Evolutionary conservation across 2,113 vertebrate species (phyloP).

Genomic region (Tupaia chinensis): DNA sequence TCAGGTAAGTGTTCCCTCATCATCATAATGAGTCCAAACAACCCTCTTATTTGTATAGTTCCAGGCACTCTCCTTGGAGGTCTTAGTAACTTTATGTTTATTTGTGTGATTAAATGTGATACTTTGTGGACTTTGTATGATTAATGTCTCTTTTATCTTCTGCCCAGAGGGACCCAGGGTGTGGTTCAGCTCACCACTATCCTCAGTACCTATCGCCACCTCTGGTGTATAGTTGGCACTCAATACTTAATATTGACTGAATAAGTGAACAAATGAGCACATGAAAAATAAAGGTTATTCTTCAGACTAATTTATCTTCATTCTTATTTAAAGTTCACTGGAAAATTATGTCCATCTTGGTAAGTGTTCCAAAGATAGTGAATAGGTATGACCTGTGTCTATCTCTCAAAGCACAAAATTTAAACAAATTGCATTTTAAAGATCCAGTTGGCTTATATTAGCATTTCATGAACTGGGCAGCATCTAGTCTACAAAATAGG

Average conservation of each 20-base stretch:
- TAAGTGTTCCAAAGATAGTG: not conserved
- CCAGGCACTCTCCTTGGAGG: not conserved
- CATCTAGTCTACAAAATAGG: too few relatives aligned
- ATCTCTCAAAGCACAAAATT: not conserved
- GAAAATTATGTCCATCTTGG: not conserved
- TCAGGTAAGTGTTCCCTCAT: not conserved
- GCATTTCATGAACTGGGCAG: not conserved
- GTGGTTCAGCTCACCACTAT: not conserved
- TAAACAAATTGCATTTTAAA: not conserved
- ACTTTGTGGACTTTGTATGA: not conserved
- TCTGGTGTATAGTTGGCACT: not conserved
- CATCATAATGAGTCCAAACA: not conserved
- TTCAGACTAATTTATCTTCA: not conserved
- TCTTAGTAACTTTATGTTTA: not conserved
- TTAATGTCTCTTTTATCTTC: not conserved
- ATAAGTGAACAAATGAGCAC: not conserved
- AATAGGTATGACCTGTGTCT: not conserved
- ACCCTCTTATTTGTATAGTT: not conserved
- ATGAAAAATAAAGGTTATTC: not conserved
- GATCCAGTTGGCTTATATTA: not conserved
- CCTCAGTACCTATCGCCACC: not conserved
- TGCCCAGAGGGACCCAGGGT: not conserved
- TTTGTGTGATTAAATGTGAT: not conserved
- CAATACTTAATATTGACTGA: not conserved
- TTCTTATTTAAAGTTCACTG: conserved; percentile 13